Evolutionary conservation across 2,888 invertebrate species (phyloP), one percentile per base, ranked within the genome.

Genomic region (Enchytraeus crypticus): DNA sequence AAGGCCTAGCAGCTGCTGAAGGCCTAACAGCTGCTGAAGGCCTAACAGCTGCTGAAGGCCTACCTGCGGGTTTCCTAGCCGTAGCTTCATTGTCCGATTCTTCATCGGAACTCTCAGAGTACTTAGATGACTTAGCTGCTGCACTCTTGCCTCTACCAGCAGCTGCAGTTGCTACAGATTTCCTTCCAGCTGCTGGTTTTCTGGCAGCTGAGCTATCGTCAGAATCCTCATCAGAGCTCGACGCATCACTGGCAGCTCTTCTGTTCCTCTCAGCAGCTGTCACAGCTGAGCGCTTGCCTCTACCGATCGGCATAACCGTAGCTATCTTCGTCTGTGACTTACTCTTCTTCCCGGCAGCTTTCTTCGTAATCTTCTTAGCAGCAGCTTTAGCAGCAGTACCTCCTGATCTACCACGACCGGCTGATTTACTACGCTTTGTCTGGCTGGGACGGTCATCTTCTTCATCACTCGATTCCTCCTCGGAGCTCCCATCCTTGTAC

Each of bases 71-170:
- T n/a, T 32, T 54, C 23, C 34, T 34, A 2, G 38, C 38, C 26
- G 32, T 38, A 21, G 53, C 32, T 33, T 51, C 53, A 14, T 33
- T 51, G 53, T 51, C 53, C 4, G 30, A 51, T 51, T 51, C 53
- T 14, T 54, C 54, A 21, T 34, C 27, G 8, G 32, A 32, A 34
- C 51, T 23, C 33, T 59, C 59, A 14, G n/a, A n/a, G n/a, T n/a
- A n/a, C n/a, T n/a, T n/a, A n/a, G n/a, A n/a, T n/a, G n/a, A n/a
- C n/a, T n/a, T n/a, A n/a, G 34, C 29, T 18, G 53, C 33, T 29
- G 51, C 49, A 38, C 55, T 62, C 54, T 59, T 62, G 5, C 53
- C 59, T 51, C 53, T n/a, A 29, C 30, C 8, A 51, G 53, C 30
- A 2, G 30, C 53, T 30, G 2, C 53, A 5, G 53, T 2, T 8